phyloP scores from a whole-genome alignment of 2,797 vertebrate genomes.

The Momotus momota region DNA sequence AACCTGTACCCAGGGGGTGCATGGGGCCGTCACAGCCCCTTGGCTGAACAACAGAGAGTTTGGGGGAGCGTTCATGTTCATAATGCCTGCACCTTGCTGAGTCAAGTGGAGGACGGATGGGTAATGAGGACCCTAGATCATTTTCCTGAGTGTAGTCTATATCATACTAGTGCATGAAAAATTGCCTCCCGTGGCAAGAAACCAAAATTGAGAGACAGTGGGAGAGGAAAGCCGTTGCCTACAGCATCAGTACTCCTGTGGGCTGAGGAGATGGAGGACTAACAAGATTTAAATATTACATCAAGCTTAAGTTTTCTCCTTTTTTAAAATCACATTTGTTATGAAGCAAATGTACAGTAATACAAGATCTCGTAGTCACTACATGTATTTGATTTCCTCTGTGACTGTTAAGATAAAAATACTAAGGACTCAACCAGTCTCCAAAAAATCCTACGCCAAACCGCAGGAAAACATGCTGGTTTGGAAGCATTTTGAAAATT shows the following conservation, averaged over 20 bases:
- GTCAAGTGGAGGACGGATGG: fast-evolving
- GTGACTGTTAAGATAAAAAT: conserved; percentile 14
- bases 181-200: neutral
- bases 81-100: neutral
- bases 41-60: fast-evolving
- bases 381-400: conserved; percentile 43
- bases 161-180: neutral
- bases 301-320: conserved; percentile 14
- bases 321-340: conserved; percentile 27
- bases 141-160: neutral
- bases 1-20: neutral
- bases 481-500: neutral
- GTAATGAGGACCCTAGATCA: neutral
- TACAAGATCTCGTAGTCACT: neutral
- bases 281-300: conserved; percentile 21
- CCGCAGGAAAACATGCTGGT: neutral
- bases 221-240: neutral
- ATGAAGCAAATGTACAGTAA: neutral
- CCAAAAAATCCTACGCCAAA: neutral
- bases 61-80: fast-evolving
- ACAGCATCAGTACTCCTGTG: neutral
- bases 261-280: conserved; percentile 12
- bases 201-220: neutral
- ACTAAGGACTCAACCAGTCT: conserved; percentile 48
- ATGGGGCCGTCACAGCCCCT: fast-evolving